Base-by-base conservation (phyloP, 2,113 vertebrate species). In the Megaceryle maxima region DNA sequence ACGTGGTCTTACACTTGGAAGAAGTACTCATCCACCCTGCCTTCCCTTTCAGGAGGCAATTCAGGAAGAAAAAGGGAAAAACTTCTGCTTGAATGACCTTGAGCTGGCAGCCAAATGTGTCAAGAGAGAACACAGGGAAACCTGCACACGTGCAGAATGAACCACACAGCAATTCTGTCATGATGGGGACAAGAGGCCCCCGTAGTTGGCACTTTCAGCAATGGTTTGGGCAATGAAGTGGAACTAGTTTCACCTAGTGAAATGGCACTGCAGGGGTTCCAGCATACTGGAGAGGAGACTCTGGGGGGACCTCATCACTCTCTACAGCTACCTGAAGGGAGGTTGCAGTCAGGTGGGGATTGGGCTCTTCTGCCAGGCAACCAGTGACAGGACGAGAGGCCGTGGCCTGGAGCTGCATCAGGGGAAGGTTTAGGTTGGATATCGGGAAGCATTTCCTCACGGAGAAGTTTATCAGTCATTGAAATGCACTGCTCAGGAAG, bases 91-190 rank as follows among this genome's bases (percentile, higher is more conserved):
- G 67, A 70, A 48, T 22, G 37, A 57, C 17, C 20, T 64, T 1
- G 3, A 85, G 11, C n/a, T 64, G 29, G 43, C 37, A 77, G 69
- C 31, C 29, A 26, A 50, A 51, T 15, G 7, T 74, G 48, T 60
- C 69, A 50, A 13, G 66, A n/a, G 53, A 53, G 20, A 28, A 44
- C 17, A 13, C 9, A 44, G 31, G 21, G 41, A 26, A 57, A 55
- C 16, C 31, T 20, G 12, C 64, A 31, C 60, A 22, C 7, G 15
- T 5, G 13, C 43, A 33, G 22, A 53, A 73, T 20, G 11, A 55
- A 82, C 68, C 22, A 39, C 22, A 11, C 9, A 25, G 44, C 21
- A 74, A 8, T 64, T 68, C 44, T 29, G 12, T 44, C 0, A 0
- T 28, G 66, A 55, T 7, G 31, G 50, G 66, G 68, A 69, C 2